Evolutionary conservation across 2,113 vertebrate species (phyloP).

Genomic region (Zosterops hypoxanthus): DNA sequence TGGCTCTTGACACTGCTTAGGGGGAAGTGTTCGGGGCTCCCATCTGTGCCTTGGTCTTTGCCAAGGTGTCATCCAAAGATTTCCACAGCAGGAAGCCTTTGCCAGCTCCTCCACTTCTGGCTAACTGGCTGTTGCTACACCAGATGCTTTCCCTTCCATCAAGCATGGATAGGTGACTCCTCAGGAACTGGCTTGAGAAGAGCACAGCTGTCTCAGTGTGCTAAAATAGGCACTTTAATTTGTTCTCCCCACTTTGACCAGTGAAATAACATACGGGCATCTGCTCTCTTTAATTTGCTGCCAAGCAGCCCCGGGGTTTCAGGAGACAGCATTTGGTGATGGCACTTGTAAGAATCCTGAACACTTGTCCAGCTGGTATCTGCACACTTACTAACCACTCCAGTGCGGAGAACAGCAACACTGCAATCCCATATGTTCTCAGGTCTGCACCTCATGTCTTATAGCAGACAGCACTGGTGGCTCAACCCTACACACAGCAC

Average conservation of each 20-base stretch:
- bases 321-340: neutral
- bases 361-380: neutral
- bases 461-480: neutral
- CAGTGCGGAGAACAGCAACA: neutral
- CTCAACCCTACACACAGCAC: neutral
- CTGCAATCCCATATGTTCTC: neutral
- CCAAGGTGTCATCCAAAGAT: neutral
- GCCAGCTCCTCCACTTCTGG: neutral
- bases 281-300: neutral
- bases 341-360: neutral
- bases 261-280: neutral
- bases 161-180: neutral
- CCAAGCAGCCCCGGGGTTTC: constrained; percentile 6
- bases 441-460: neutral
- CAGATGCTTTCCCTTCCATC: neutral
- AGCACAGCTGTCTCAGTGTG: neutral
- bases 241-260: neutral
- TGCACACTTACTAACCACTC: neutral
- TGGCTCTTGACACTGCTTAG: neutral
- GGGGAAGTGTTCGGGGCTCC: neutral
- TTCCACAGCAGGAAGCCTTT: neutral
- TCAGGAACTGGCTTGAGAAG: constrained; percentile 4
- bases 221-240: constrained; percentile 31
- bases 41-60: neutral
- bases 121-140: neutral